Evolutionary conservation across 2,888 invertebrate genomes (phyloP).

Genomic region (Timema podura): DNA sequence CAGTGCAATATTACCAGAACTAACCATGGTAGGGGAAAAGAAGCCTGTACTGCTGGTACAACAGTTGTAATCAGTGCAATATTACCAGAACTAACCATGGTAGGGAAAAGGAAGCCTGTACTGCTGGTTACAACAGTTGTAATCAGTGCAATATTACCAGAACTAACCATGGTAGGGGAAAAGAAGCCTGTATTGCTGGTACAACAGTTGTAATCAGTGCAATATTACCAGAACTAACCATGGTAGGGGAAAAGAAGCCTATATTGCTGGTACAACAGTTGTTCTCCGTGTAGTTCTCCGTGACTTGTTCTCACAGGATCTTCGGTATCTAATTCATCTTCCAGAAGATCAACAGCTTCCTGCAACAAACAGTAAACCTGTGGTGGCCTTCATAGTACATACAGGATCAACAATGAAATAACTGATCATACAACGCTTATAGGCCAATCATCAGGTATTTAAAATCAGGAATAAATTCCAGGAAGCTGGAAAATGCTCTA

Average conservation of each 20-base stretch:
- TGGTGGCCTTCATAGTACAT: neutral
- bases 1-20: neutral
- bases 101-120: conserved; percentile 29
- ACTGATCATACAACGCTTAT: neutral
- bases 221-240: conserved; percentile 16
- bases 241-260: conserved; percentile 29
- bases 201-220: conserved; percentile 17
- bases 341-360: conserved; percentile 48
- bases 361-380: conserved; percentile 27
- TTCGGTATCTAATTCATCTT: conserved; percentile 49
- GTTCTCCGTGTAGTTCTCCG: conserved; percentile 27
- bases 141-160: neutral
- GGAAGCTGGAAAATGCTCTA: too few species aligned
- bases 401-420: neutral
- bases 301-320: conserved; percentile 40
- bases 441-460: too few species aligned
- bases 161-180: conserved; percentile 27
- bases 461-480: too few species aligned
- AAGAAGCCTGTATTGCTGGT: conserved; percentile 28
- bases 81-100: conserved; percentile 16
- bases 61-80: conserved; percentile 21
- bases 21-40: conserved; percentile 28
- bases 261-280: conserved; percentile 29
- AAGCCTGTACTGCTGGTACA: conserved; percentile 27
- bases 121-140: neutral